Base-by-base conservation (phyloP, 2,888 invertebrate genomes). In the Campoplex capitator region DNA sequence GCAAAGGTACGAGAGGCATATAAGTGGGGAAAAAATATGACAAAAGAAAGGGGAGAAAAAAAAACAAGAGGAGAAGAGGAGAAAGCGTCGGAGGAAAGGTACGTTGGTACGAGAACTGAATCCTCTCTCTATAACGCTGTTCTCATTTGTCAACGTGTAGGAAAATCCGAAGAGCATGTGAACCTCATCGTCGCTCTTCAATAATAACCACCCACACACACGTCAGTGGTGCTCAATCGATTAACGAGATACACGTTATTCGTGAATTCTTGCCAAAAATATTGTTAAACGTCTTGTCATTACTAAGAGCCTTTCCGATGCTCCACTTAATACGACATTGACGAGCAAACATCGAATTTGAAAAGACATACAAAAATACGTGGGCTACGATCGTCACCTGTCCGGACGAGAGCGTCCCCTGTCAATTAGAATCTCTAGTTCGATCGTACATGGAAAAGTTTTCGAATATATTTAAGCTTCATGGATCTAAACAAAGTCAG, bases 131-230 rank as follows among this genome's bases (percentile, higher is more conserved):
- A 51, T 68, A 67, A 23, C 45, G 65, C 76, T 16, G 83, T 54
- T 77, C 65, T 76, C 84, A 79, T 74, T 87, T 84, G 74, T 68
- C 82, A 78, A 62, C 82, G 68, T 68, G 78, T 32, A 82, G 87
- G 77, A 87, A 84, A 87, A 87, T 84, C 74, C 65, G 38, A 75
- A 65, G 81, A 87, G 81, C 81, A 77, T 87, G 70, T 82, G 74
- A 87, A 87, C 78, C 84, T 68, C 70, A 74, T 70, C 23, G 23
- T 23, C 70, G 84, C 62, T 81, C 71, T 88, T 86, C 86, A 88
- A 86, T 88, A 88, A 88, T 88, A 88, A 88, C 86, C 88, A 85
- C 88, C 88, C 83, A 85, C 88, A 88, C 86, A 74, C 70, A 56
- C 48, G 68, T 65, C 87, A 87, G 88, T 84, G 88, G 82, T 83